These are phyloP conservation scores for Apocrypta bakeri DNA, from an alignment of 1,140 invertebrate genomes.

Conservation along the genomic window DNA sequence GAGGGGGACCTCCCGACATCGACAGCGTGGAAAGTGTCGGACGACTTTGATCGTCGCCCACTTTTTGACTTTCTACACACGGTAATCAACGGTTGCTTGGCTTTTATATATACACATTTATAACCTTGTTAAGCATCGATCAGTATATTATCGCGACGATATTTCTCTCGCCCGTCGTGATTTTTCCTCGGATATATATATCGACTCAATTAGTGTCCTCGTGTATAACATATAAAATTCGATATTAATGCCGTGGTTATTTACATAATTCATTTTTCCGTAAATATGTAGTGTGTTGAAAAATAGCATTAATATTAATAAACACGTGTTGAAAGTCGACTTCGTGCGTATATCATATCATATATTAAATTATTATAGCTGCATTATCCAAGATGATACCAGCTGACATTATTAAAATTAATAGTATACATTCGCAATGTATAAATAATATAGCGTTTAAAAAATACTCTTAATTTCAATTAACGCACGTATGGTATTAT, in stretches of 20 bases:
- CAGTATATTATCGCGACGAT: conserved; percentile 16
- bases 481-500: no score
- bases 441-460: neutral
- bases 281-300: no score
- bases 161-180: neutral
- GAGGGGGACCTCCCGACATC: conserved; percentile 23
- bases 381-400: no score
- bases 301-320: no score
- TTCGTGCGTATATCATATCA: no score
- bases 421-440: neutral
- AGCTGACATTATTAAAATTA: no score
- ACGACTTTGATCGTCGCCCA: conserved; percentile 57
- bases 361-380: no score
- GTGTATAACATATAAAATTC: no score
- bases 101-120: neutral
- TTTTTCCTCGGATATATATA: neutral
- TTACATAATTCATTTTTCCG: no score
- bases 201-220: neutral
- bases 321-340: no score
- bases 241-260: neutral
- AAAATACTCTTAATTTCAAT: neutral
- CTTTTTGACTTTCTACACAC: conserved; percentile 57
- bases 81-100: conserved; percentile 59
- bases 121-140: neutral
- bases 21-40: conserved; percentile 16